Base-by-base conservation (phyloP, 2,113 vertebrate genomes). In the Nothoprocta perdicaria region DNA sequence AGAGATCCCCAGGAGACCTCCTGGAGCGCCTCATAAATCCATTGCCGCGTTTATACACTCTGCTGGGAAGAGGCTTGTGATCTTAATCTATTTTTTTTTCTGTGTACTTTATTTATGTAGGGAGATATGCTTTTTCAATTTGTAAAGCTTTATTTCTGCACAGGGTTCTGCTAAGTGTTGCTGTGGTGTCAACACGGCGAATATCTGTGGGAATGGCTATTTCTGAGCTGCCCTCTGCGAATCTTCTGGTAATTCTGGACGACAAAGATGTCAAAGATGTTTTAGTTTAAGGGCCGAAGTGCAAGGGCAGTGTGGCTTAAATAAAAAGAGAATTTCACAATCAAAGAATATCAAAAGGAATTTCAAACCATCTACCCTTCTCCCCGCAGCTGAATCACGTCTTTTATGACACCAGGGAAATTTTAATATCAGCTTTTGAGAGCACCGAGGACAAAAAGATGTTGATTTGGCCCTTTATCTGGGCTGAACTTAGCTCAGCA, bases 311-410 rank as follows among this genome's bases (percentile, higher is more conserved):
- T 4, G 2, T 5, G 13, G 52, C 45, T 92, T 50, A 80, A 93
- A 93, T 62, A 76, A 76, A 93, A 94, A 71, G 65, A 86, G 67
- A 90, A 86, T 94, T 86, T 82, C 58, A 58, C 23, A 31, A 84
- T 79, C 91, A 95, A 94, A 91, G 82, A 53, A 57, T 71, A 91
- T 74, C 85, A 93, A 94, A 94, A 75, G 89, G 91, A 93, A 94
- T 95, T 95, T 82, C 41, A 77, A 81, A 94, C 53, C 48, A 38
- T 50, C 50, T 82, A 38, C 75, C 60, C 60, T 79, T 38, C 45
- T 38, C 75, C 89, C 63, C 27, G 48, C 48, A 50, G 27, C 46
- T 23, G 31, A 74, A 77, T 73, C 81, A 27, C 14, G 10, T 79
- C 58, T 84, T 95, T 92, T 76, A 48, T 40, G 48, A 84, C 53